These are phyloP conservation scores for Coelopa pilipes DNA, from an alignment of 2,888 invertebrate species.

Conservation along the genomic window DNA sequence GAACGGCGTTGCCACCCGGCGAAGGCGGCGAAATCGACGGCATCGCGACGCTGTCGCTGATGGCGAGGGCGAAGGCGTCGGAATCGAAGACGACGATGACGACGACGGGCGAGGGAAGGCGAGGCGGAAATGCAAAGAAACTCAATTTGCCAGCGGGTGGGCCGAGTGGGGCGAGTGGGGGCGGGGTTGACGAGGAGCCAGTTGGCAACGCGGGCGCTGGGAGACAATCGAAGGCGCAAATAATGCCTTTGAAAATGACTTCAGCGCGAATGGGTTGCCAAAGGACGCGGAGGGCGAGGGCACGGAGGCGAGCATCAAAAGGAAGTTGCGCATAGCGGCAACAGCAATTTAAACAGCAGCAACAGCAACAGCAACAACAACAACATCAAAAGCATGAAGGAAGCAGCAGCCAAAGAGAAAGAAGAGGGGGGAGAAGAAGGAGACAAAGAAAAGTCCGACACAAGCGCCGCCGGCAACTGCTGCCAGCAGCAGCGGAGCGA, in stretches of 20 bases:
- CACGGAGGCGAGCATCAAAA: too few species aligned
- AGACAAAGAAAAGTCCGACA: slow-evolving; percentile 6
- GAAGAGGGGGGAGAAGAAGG: not conserved
- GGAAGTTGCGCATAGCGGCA: too few species aligned
- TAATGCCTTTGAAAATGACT: slow-evolving; percentile 38
- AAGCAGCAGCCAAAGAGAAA: not conserved
- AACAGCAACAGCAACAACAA: not conserved
- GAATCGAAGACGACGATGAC: too few species aligned
- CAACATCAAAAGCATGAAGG: slow-evolving; percentile 4
- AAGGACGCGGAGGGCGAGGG: slow-evolving; percentile 22
- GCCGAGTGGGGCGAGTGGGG: too few species aligned
- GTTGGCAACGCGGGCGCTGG: too few species aligned
- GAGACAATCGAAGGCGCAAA: slow-evolving; percentile 27
- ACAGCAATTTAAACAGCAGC: not conserved
- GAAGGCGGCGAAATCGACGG: too few species aligned
- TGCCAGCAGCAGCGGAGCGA: not conserved
- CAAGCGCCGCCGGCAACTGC: slow-evolving; percentile 19
- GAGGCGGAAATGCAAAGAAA: too few species aligned
- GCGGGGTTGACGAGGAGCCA: too few species aligned
- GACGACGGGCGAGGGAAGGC: too few species aligned
- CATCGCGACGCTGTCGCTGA: not conserved
- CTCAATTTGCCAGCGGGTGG: too few species aligned
- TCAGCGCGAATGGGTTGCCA: slow-evolving; percentile 41
- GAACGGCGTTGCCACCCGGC: too few species aligned
- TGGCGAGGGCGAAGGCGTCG: not conserved